Conservation (phyloP, 2,797 vertebrate species). For the Orestias chungarensis region DNA sequence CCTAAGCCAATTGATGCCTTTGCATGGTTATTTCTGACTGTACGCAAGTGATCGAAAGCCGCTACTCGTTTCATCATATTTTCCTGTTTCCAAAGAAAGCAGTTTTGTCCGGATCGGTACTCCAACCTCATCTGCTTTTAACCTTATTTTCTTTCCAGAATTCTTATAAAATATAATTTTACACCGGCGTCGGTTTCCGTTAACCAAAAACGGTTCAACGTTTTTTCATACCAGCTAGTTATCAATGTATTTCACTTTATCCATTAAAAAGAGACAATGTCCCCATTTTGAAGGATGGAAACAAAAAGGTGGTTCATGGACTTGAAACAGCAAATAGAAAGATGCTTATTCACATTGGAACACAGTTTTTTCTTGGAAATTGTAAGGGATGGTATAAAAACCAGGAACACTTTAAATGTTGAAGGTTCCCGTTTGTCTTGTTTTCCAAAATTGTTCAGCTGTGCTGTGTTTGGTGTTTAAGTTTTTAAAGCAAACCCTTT, state of each 20-base stretch:
- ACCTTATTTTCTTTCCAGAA: not conserved
- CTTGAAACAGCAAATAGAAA: too few relatives aligned
- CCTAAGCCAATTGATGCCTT: not conserved
- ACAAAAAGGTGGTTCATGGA: too few relatives aligned
- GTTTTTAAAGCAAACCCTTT: not conserved
- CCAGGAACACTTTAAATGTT: too few relatives aligned
- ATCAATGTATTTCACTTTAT: not conserved
- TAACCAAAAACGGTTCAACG: too few relatives aligned
- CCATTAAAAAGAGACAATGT: not conserved
- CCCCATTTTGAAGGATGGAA: not conserved
- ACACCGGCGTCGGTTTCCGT: too few relatives aligned
- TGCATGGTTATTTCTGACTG: not conserved
- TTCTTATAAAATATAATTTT: not conserved
- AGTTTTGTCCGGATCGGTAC: too few relatives aligned
- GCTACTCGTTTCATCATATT: not conserved
- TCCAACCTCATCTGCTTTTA: not conserved
- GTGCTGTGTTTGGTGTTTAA: constrained; percentile 1
- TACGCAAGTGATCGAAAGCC: not conserved
- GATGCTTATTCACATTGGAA: too few relatives aligned
- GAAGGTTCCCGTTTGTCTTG: constrained; percentile 11
- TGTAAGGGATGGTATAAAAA: too few relatives aligned
- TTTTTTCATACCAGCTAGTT: not conserved
- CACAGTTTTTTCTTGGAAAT: too few relatives aligned
- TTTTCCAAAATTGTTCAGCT: constrained; percentile 24
- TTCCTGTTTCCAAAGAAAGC: not conserved